Evolutionary conservation across 2,888 invertebrate genomes (phyloP), one percentile per base, ranked within the genome.

Genomic region (Conops quadrifasciatus): DNA sequence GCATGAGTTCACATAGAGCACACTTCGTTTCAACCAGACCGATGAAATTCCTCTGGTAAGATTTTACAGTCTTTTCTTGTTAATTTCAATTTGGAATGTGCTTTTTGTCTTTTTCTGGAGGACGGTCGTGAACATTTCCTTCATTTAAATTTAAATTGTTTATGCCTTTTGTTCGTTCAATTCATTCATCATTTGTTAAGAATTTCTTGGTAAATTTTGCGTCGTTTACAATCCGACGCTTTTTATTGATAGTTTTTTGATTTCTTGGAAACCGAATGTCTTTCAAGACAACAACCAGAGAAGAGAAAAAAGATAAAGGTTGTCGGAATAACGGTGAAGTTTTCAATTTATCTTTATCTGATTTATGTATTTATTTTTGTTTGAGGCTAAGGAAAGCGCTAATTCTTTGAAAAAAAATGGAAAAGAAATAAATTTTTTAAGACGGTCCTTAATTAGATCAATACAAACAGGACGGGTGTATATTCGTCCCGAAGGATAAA

Each of bases 221-320:
- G 15, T n/a, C 24, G 21, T 19, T 24, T n/a, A n/a, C 64, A 36
- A 24, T 15, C 51, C 51, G n/a, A 11, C 51, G 28, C 21, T n/a
- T 66, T 65, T 66, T 66, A 66, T 66, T 66, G 65, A 53, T 66
- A 66, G 36, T 53, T 30, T 63, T 65, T 65, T 5, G 53, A 66
- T 66, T 66, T 66, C 65, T 13, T 51, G 65, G 65, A 66, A 36
- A 36, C 9, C 36, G 36, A 36, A 66, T 30, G 5, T 51, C 36
- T 30, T 21, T 43, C 21, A 59, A 58, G 24, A 21, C 24, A 51
- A 51, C 26, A 30, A 43, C 43, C 21, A 45, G n/a, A 43, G 24
- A 63, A 45, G 11, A 19, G 15, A 62, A 62, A 13, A 11, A 36
- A 62, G 19, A n/a, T 24, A 49, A 49, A 49, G 58, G 26, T 13